Base-by-base conservation (phyloP, 2,888 invertebrate genomes). In the Ennomos erosarius region DNA sequence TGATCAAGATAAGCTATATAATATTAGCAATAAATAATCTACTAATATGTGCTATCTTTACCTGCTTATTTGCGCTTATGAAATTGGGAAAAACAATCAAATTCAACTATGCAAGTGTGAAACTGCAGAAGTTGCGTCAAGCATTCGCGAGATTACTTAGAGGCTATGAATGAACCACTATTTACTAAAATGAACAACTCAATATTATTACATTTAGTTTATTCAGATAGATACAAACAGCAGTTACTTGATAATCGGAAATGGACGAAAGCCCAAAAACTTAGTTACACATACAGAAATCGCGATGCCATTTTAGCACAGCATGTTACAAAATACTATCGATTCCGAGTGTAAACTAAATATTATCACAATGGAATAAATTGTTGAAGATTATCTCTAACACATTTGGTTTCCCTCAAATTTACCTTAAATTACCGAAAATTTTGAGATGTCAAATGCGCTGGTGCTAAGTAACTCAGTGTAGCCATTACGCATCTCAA, bases 351-450 rank as follows among this genome's bases (percentile, higher is more conserved):
- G 81, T 85, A 78, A 88, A 87, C 82, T 79, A 78, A 88, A 85
- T 80, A 81, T 85, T 89, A 90, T 90, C 90, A 90, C 90, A 90
- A 80, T 88, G 87, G 83, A 88, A 88, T 84, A 84, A 79, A 64
- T 81, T 79, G 74, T 81, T 80, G 83, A 85, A 84, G 83, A 83
- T 55, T 81, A 84, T 77, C 84, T 84, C 84, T 84, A 85, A 67
- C 81, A 78, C 84, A 87, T 89, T 89, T 90, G 90, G 88, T 88
- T 87, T 84, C 77, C 82, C 81, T 81, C 86, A 78, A 26, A 82
- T 79, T 81, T 84, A 71, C 74, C 81, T 78, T 81, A 81, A 76
- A 72, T 78, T 77, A 78, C 70, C 67, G 68, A 74, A 81, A 78
- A 47, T 76, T 84, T 78, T 75, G 79, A 74, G 75, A 75, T 78